These are phyloP conservation scores for Stratiolaelaps scimitus DNA, from an alignment of 1,140 invertebrate species.

Conservation along the genomic window DNA sequence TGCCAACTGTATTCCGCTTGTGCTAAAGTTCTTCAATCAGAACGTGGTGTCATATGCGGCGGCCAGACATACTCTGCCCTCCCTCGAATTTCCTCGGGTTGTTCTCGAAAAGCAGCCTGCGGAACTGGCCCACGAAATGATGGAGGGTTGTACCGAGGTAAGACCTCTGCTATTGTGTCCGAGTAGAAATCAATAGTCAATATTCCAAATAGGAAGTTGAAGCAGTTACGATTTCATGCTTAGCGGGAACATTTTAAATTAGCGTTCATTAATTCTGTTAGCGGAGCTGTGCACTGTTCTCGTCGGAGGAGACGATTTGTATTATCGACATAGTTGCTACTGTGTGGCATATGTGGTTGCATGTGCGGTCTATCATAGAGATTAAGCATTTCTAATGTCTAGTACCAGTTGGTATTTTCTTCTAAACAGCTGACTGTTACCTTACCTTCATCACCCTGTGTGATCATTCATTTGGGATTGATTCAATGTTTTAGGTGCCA, in stretches of 20 bases:
- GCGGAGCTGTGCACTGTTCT: too few relatives aligned
- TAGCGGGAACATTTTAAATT: too few relatives aligned
- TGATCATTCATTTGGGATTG: not conserved
- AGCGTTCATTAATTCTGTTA: too few relatives aligned
- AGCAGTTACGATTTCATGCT: too few relatives aligned
- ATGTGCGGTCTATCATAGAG: too few relatives aligned
- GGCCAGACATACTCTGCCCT: conserved; percentile 64
- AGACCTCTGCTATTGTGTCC: too few relatives aligned
- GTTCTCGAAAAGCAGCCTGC: conserved; percentile 38
- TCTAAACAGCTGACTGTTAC: conserved; percentile 31
- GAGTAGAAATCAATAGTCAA: too few relatives aligned
- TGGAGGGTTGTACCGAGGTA: conserved; percentile 16
- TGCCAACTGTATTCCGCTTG: conserved; percentile 96
- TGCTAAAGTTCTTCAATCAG: conserved; percentile 98
- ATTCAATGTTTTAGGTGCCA: conserved; percentile 31
- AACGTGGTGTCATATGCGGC: conserved; percentile 90
- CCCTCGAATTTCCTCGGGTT: conserved; percentile 27
- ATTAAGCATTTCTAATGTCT: too few relatives aligned
- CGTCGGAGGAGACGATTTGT: too few relatives aligned
- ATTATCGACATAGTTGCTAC: too few relatives aligned
- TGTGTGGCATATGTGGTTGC: too few relatives aligned
- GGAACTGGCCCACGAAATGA: conserved; percentile 73
- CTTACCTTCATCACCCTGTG: not conserved
- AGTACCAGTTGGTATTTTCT: conserved; percentile 46
- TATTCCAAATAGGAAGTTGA: too few relatives aligned